Percentiles rank a stretch among this genome's conserved stretches.
These are phyloP conservation scores for Nomada fucata DNA, from an alignment of 2,888 invertebrate species.

Conservation along the genomic window DNA sequence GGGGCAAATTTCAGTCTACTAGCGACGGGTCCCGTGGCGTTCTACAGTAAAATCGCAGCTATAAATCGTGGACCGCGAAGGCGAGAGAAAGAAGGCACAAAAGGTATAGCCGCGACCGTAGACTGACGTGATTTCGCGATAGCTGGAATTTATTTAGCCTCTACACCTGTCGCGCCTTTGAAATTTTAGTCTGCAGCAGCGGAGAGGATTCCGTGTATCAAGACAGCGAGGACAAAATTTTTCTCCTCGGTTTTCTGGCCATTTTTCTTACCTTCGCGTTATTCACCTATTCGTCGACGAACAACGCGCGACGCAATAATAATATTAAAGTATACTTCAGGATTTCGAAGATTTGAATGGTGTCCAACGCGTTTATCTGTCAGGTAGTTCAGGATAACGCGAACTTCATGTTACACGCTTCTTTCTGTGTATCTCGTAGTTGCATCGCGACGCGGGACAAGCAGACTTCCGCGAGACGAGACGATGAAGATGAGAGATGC, in stretches of 20 bases:
- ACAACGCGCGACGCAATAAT: background rate
- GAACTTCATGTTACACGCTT: constrained; percentile 8
- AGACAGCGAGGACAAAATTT: constrained; percentile 15
- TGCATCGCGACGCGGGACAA: constrained; percentile 22
- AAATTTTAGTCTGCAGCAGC: constrained; percentile 62
- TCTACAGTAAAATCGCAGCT: constrained; percentile 32
- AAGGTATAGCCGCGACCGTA: constrained; percentile 41
- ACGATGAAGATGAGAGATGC: constrained; percentile 50
- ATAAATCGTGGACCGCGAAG: constrained; percentile 28
- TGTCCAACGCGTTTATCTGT: background rate
- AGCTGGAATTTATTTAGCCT: constrained; percentile 72
- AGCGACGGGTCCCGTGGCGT: background rate
- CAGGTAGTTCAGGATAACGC: constrained; percentile 17
- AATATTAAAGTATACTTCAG: background rate
- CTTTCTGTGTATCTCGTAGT: background rate
- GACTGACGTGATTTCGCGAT: constrained; percentile 72
- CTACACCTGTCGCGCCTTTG: constrained; percentile 70
- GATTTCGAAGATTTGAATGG: background rate
- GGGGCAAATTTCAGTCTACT: too few relatives aligned
- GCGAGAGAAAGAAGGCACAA: constrained; percentile 32
- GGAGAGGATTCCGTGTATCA: background rate
- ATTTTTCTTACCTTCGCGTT: too few relatives aligned
- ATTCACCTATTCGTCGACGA: background rate
- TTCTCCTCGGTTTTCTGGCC: background rate
- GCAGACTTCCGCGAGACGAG: constrained; percentile 37